Base-by-base conservation (phyloP, 2,113 vertebrate genomes). In the Cygnus atratus region DNA sequence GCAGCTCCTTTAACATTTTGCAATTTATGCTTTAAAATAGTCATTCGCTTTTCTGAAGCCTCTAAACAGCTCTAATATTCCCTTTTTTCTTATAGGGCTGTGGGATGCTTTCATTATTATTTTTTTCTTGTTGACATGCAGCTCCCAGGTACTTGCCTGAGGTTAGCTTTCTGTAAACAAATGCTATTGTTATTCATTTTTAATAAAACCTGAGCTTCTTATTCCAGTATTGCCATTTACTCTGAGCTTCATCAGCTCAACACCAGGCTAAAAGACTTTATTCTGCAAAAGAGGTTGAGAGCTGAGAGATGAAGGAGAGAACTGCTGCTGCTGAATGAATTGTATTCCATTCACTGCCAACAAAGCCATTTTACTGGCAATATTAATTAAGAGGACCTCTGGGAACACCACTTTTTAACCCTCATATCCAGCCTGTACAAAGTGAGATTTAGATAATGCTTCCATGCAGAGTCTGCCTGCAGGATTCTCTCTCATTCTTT, bases 381-480 rank as follows among this genome's bases (percentile, higher is more conserved):
- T 87, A 91, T 95, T 97, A 96, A 97, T 97, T 96, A 97, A 66
- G 71, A 83, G 70, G 68, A 88, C 79, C 91, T 93, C 84, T 76
- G 85, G 87, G 91, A 95, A 70, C 37, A 76, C 39, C 43, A 29
- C 84, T 93, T 92, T 96, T 88, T 87, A 97, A 97, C 92, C 87
- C 93, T 91, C 86, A 22, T n/a, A 37, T 84, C 85, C 90, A 90
- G 92, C 57, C 59, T 70, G 55, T 19, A 35, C 84, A 62, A 88
- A 86, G 70, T 2, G 3, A 94, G 92, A 73, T 82, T 79, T 55
- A 84, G 82, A 80, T 41, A 87, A 88, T 52, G 28, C 78, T 72
- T 82, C 73, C 72, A 87, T 29, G 41, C 76, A 41, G 65, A 39
- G 25, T 5, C 54, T 63, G 86, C n/a, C 79, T 77, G 73, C 59